phyloP scores from a whole-genome alignment of 2,888 invertebrate genomes.

The Alloplasta piceator region DNA sequence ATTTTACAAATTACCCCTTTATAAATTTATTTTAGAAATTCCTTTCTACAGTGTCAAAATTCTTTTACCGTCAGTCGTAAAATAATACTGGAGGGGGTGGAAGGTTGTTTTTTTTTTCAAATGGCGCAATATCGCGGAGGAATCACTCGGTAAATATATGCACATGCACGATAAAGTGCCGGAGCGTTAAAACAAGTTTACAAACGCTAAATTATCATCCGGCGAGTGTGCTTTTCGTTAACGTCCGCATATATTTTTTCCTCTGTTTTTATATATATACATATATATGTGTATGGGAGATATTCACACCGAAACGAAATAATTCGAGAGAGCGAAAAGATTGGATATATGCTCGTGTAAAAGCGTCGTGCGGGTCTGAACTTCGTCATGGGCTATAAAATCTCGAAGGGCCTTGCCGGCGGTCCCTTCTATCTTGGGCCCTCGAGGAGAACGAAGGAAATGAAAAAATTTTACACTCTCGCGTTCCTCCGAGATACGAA shows the following conservation, averaged over 20 bases:
- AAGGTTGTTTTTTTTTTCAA: too few relatives aligned
- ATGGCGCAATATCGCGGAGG: too few relatives aligned
- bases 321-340: conserved; percentile 9
- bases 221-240: background rate
- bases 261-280: background rate
- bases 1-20: too few relatives aligned
- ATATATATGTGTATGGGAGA: background rate
- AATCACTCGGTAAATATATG: too few relatives aligned
- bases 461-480: conserved; percentile 52
- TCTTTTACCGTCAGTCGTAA: too few relatives aligned
- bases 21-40: too few relatives aligned
- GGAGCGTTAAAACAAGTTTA: background rate
- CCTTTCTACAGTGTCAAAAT: too few relatives aligned
- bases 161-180: too few relatives aligned
- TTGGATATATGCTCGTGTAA: background rate
- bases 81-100: too few relatives aligned
- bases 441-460: conserved; percentile 29
- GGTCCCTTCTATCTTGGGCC: background rate
- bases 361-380: conserved; percentile 3
- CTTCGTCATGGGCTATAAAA: conserved; percentile 62
- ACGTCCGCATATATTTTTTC: background rate
- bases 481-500: conserved; percentile 30
- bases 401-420: conserved; percentile 18
- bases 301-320: conserved; percentile 29
- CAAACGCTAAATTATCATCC: conserved; percentile 30